Conservation (phyloP, 1,140 invertebrate genomes). For the Sycophaga agraensis region DNA sequence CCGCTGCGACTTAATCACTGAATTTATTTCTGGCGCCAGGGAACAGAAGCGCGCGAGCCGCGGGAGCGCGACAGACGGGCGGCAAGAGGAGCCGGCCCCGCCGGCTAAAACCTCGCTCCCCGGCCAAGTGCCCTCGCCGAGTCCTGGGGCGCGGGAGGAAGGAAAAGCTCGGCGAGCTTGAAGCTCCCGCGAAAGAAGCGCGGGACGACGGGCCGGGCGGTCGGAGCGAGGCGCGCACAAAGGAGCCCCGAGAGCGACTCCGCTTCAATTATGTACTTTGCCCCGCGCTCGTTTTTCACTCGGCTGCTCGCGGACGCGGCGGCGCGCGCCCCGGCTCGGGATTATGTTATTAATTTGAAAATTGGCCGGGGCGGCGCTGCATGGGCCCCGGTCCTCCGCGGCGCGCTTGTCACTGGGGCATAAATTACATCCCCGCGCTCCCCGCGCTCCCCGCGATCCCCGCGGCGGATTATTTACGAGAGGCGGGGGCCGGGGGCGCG, state of each 20-base stretch:
- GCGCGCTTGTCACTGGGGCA: constrained; percentile 2
- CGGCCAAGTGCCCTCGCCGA: too few relatives aligned
- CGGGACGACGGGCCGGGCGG: too few relatives aligned
- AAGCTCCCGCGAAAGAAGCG: constrained; percentile 8
- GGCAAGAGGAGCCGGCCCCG: too few relatives aligned
- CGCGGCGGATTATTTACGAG: constrained; percentile 15
- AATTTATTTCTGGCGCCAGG: too few relatives aligned
- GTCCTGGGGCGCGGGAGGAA: too few relatives aligned
- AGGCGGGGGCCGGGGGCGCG: background rate
- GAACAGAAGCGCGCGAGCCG: too few relatives aligned
- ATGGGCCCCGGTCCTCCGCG: background rate
- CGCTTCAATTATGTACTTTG: constrained; percentile 23
- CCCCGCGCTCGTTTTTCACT: constrained; percentile 18
- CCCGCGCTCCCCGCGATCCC: too few relatives aligned
- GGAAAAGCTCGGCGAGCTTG: constrained; percentile 11
- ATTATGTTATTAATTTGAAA: constrained; percentile 24
- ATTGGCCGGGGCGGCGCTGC: background rate
- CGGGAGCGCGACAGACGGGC: too few relatives aligned
- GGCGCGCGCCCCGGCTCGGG: constrained; percentile 11
- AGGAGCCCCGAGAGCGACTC: background rate
- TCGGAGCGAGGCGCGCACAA: too few relatives aligned
- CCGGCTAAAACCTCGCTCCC: too few relatives aligned
- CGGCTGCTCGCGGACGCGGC: background rate
- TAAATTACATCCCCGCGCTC: constrained; percentile 1
- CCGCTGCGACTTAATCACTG: too few relatives aligned